These are phyloP conservation scores for Zelostemma sp. DNA, from an alignment of 1,140 invertebrate species.

Conservation along the genomic window DNA sequence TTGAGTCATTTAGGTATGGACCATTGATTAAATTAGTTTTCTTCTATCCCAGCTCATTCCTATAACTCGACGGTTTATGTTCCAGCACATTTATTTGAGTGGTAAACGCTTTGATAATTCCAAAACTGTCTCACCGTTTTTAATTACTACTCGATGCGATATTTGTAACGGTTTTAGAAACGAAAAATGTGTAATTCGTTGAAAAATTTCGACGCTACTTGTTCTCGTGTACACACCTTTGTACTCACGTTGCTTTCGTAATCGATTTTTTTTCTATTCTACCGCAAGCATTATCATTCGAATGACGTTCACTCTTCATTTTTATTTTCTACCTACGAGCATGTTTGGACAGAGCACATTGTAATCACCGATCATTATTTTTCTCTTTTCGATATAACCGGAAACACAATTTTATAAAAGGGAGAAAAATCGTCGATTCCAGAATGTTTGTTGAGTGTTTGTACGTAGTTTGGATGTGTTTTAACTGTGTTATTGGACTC, in stretches of 20 bases:
- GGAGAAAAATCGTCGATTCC: too few species aligned
- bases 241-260: slow-evolving; percentile 48
- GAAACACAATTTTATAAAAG: too few species aligned
- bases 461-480: slow-evolving; percentile 45
- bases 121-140: slow-evolving; percentile 17
- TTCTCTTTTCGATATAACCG: too few species aligned
- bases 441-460: too few species aligned
- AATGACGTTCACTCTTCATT: slow-evolving; percentile 52
- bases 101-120: slow-evolving; percentile 29
- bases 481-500: slow-evolving; percentile 67
- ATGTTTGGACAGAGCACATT: slow-evolving; percentile 53
- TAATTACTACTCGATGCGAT: too few species aligned
- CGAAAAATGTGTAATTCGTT: too few species aligned
- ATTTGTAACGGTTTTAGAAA: too few species aligned
- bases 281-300: slow-evolving; percentile 62
- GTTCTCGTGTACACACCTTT: slow-evolving; percentile 27
- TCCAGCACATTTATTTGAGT: slow-evolving; percentile 66
- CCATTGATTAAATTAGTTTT: slow-evolving; percentile 70
- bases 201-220: too few species aligned
- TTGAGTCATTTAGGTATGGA: slow-evolving; percentile 72
- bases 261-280: slow-evolving; percentile 50
- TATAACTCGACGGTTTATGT: slow-evolving; percentile 66
- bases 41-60: slow-evolving; percentile 62
- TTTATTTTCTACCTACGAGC: slow-evolving; percentile 47
- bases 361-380: slow-evolving; percentile 21